Percentiles rank a stretch among this genome's conserved stretches.
Evolutionary conservation across 2,888 invertebrate species (phyloP).

Genomic region (Nephrocerus scutellatus): DNA sequence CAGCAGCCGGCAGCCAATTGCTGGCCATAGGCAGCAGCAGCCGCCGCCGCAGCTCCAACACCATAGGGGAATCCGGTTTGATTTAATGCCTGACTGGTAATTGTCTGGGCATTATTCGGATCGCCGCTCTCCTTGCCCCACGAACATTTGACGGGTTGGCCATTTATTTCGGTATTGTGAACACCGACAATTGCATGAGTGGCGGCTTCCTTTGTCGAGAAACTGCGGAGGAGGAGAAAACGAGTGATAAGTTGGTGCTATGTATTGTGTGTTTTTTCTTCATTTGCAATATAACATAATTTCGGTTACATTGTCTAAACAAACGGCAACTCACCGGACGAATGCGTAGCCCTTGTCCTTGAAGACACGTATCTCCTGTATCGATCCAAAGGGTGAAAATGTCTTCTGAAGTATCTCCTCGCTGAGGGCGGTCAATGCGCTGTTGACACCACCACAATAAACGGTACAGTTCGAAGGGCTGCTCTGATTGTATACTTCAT

Average conservation of each 20-base stretch:
- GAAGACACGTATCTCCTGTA: slow-evolving; percentile 96
- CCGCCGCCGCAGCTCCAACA: slow-evolving; percentile 49
- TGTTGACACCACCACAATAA: slow-evolving; percentile 83
- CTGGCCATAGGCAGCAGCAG: slow-evolving; percentile 60
- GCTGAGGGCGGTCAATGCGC: slow-evolving; percentile 70
- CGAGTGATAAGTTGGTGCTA: neutral
- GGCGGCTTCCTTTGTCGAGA: slow-evolving; percentile 97
- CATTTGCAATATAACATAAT: neutral
- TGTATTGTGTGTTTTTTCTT: neutral
- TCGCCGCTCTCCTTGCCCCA: slow-evolving; percentile 99
- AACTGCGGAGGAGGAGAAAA: slow-evolving; percentile 54
- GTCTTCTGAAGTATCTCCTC: slow-evolving; percentile 97
- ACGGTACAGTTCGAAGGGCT: slow-evolving; percentile 98
- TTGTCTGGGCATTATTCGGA: slow-evolving; percentile 73
- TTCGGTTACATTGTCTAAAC: neutral
- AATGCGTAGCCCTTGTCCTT: slow-evolving; percentile 99
- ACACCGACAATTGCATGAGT: slow-evolving; percentile 97
- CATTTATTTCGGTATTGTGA: slow-evolving; percentile 94
- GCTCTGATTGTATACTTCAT: slow-evolving; percentile 97
- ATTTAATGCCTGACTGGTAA: slow-evolving; percentile 55
- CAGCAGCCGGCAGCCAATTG: slow-evolving; percentile 80
- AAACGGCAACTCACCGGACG: slow-evolving; percentile 60
- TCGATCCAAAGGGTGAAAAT: slow-evolving; percentile 90
- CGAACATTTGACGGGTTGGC: slow-evolving; percentile 94
- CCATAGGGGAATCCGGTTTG: slow-evolving; percentile 51